phyloP scores from a whole-genome alignment of 2,888 invertebrate genomes.

The Scaeva pyrastri region DNA sequence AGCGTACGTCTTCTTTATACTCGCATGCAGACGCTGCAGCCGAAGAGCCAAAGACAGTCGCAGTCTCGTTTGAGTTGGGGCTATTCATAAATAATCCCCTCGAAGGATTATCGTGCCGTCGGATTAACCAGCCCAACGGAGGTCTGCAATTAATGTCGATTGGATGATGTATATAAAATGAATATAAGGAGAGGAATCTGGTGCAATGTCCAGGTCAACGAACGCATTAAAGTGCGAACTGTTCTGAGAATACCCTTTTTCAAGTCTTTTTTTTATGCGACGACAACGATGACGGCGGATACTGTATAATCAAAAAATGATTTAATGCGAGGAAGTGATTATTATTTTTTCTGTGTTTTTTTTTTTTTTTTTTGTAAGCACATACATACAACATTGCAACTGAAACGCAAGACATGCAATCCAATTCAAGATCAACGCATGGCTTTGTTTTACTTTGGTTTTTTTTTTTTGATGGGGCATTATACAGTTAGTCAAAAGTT shows the following conservation, averaged over 20 bases:
- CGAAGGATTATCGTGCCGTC: constrained; percentile 64
- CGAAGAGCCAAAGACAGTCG: constrained; percentile 7
- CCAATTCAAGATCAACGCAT: constrained; percentile 35
- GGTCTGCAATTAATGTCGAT: constrained; percentile 74
- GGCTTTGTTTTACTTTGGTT: constrained; percentile 41
- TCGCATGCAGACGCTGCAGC: not conserved
- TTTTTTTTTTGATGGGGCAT: constrained; percentile 2
- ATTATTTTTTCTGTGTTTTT: constrained; percentile 30
- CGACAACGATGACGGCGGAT: constrained; percentile 38
- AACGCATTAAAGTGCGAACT: constrained; percentile 69
- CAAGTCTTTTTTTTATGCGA: constrained; percentile 8
- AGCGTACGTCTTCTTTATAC: not conserved
- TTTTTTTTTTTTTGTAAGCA: constrained; percentile 15
- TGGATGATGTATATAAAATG: constrained; percentile 55
- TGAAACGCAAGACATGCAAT: constrained; percentile 45
- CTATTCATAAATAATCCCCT: constrained; percentile 57
- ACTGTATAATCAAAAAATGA: constrained; percentile 68
- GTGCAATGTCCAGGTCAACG: constrained; percentile 58
- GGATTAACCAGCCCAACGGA: constrained; percentile 58
- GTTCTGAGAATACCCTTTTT: constrained; percentile 54
- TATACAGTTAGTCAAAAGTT: constrained; percentile 3
- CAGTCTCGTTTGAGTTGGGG: constrained; percentile 36
- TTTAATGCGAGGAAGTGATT: constrained; percentile 54
- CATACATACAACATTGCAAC: constrained; percentile 42
- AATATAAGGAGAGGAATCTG: constrained; percentile 47